These are phyloP conservation scores for Coptodon rendalli DNA, from an alignment of 2,113 vertebrate genomes.

Conservation along the genomic window DNA sequence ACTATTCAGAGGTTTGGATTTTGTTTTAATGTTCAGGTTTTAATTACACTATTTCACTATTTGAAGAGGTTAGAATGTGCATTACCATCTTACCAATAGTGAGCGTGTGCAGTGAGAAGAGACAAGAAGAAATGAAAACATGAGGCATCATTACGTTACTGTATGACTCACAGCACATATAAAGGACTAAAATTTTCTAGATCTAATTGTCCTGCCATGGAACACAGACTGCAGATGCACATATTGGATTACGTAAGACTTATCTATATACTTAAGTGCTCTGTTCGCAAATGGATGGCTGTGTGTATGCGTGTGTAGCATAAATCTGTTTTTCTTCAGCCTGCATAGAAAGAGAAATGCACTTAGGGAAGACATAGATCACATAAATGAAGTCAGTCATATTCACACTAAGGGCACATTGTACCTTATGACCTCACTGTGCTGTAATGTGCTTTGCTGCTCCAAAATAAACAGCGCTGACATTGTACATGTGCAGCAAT, in stretches of 20 bases:
- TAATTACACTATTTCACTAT: background rate
- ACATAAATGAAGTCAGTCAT: background rate
- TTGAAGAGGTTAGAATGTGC: background rate
- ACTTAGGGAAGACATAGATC: background rate
- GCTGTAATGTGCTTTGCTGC: background rate
- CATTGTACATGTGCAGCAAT: background rate
- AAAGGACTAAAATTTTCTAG: background rate
- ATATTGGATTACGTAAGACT: background rate
- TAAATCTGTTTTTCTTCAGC: background rate
- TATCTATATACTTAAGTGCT: background rate
- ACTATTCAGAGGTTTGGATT: background rate
- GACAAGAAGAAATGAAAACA: background rate
- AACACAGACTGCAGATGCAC: background rate
- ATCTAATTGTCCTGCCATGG: background rate
- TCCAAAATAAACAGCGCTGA: constrained; percentile 1
- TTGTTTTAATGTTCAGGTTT: background rate
- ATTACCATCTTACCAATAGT: background rate
- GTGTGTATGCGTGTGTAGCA: background rate
- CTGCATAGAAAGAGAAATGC: background rate
- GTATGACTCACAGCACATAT: background rate
- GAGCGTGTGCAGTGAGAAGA: background rate
- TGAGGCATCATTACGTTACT: background rate
- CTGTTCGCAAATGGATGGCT: background rate
- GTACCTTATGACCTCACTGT: background rate
- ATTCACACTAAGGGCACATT: background rate